phyloP scores from a whole-genome alignment of 2,888 invertebrate genomes.

The Notodonta dromedarius region DNA sequence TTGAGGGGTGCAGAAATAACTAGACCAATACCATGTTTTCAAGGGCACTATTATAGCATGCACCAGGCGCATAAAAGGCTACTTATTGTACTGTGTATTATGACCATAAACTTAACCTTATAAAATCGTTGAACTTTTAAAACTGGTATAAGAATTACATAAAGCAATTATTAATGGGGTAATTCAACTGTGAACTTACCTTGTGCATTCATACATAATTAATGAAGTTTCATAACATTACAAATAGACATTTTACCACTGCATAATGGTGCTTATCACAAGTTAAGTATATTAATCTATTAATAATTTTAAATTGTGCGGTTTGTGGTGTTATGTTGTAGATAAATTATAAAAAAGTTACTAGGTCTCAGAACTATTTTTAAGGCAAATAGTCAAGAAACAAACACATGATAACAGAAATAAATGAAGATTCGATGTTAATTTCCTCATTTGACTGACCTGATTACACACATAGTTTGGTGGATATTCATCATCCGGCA shows the following conservation, averaged over 20 bases:
- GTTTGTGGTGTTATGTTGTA: not conserved
- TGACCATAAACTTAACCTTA: too few relatives aligned
- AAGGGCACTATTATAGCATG: too few relatives aligned
- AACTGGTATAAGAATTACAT: not conserved
- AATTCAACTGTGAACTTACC: not conserved
- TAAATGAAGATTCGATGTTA: slow-evolving; percentile 8
- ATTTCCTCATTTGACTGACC: slow-evolving; percentile 55
- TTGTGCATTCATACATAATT: not conserved
- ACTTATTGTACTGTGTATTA: too few relatives aligned
- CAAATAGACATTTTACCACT: not conserved
- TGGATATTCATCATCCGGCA: slow-evolving; percentile 93
- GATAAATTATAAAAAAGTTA: not conserved
- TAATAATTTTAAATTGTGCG: not conserved
- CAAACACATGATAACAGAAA: slow-evolving; percentile 9
- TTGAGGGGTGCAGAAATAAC: too few relatives aligned
- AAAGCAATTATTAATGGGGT: not conserved
- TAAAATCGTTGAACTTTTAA: too few relatives aligned
- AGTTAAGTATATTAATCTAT: not conserved
- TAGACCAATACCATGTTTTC: too few relatives aligned
- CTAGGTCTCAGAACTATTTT: too few relatives aligned
- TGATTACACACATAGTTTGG: slow-evolving; percentile 98
- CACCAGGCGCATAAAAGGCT: too few relatives aligned
- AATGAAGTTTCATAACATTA: not conserved
- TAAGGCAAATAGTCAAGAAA: not conserved
- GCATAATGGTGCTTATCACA: not conserved